Evolutionary conservation across 2,797 vertebrate genomes (phyloP), one percentile per base, ranked within the genome.

Genomic region (Coendou prehensilis): DNA sequence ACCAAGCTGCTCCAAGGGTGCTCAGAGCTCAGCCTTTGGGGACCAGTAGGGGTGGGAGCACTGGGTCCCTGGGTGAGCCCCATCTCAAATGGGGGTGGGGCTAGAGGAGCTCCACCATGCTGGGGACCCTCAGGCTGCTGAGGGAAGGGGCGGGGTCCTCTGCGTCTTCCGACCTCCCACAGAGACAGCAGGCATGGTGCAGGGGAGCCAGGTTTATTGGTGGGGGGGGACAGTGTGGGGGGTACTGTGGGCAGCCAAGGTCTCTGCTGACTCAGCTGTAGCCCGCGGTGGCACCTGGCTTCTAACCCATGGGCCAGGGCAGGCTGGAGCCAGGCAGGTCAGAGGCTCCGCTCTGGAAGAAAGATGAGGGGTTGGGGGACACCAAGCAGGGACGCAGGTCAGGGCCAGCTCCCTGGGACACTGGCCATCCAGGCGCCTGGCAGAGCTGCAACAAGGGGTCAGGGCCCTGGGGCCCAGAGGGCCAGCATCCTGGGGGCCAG

Each of bases 301-400:
- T 85, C 87, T 50, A 84, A 89, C 95, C 97, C 87, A 28, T 67
- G 76, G 92, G 73, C 78, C 84, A 84, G 96, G 78, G 78, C 89
- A 80, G 95, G 93, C 93, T 59, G 94, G 96, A 95, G 96, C 97
- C 94, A 89, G 88, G 22, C 95, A 97, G 91, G 87, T 67, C 98
- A 98, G 94, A 96, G 97, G 96, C 93, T 92, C 97, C 96, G 97
- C 0, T 96, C 98, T 98, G 98, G 96, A 98, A 98, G 97, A 98
- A 96, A 98, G 95, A 89, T 91, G 81, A 94, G 67, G 76, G 87
- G 79, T 26, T 3, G 15, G 78, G 52, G 67, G 96, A 37, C 22
- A 15, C 78, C 59, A 63, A 82, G 79, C 1, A 2, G 33, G n/a
- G 47, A 11, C 6, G 9, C 10, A 33, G 93, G 67, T 33, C 86